phyloP scores from a whole-genome alignment of 1,140 invertebrate genomes.

The Meloidogyne floridensis region DNA sequence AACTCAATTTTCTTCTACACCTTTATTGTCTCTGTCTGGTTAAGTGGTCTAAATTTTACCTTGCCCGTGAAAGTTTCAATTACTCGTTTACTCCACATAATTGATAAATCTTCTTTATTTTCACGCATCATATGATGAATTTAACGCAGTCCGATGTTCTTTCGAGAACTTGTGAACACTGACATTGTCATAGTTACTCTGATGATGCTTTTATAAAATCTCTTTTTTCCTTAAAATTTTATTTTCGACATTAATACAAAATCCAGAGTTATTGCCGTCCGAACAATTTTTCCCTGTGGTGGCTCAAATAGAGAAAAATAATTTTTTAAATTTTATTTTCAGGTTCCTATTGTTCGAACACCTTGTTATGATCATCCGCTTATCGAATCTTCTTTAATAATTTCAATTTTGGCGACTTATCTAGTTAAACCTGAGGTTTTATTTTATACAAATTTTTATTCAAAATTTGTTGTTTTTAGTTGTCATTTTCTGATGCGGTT shows the following conservation, averaged over 20 bases:
- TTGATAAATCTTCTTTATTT: too few relatives aligned
- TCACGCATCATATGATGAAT: neutral
- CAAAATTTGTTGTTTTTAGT: slow-evolving; percentile 9
- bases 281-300: too few relatives aligned
- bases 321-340: slow-evolving; percentile 9
- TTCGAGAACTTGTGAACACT: neutral
- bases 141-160: neutral
- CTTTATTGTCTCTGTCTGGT: neutral
- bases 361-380: slow-evolving; percentile 74
- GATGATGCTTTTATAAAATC: neutral
- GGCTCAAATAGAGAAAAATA: too few relatives aligned
- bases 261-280: too few relatives aligned
- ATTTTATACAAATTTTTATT: neutral
- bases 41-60: neutral
- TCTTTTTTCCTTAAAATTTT: neutral
- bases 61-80: neutral
- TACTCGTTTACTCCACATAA: too few relatives aligned
- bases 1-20: too few relatives aligned
- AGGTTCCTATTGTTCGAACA: slow-evolving; percentile 57
- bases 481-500: slow-evolving; percentile 74
- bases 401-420: slow-evolving; percentile 82
- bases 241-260: neutral
- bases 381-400: slow-evolving; percentile 89
- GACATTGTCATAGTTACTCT: neutral
- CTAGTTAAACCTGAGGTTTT: slow-evolving; percentile 72